phyloP scores from a whole-genome alignment of 2,888 invertebrate species.

The Steromphala cineraria region DNA sequence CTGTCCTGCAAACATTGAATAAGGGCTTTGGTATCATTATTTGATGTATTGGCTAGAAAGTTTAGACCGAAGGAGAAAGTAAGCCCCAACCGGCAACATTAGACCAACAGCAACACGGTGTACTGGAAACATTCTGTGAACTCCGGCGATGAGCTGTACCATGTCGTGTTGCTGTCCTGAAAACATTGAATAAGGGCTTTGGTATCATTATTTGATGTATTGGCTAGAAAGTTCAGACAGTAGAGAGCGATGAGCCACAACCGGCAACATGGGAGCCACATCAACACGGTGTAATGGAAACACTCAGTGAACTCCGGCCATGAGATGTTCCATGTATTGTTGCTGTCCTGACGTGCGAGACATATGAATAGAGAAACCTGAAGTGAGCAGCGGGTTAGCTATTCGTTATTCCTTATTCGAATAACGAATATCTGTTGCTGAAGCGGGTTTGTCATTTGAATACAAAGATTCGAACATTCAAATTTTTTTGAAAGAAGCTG shows the following conservation, averaged over 20 bases:
- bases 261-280: slow-evolving; percentile 91
- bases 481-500: too few species aligned
- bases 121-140: slow-evolving; percentile 93
- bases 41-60: slow-evolving; percentile 33
- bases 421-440: too few species aligned
- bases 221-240: slow-evolving; percentile 50
- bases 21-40: too few species aligned
- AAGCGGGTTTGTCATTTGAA: too few species aligned
- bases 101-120: slow-evolving; percentile 91
- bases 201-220: too few species aligned
- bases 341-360: slow-evolving; percentile 55
- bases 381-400: too few species aligned
- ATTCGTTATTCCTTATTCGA: too few species aligned
- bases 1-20: slow-evolving; percentile 56
- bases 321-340: slow-evolving; percentile 45
- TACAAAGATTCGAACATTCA: too few species aligned
- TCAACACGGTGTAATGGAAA: slow-evolving; percentile 91
- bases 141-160: slow-evolving; percentile 78
- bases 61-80: slow-evolving; percentile 80
- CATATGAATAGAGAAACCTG: too few species aligned
- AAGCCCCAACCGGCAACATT: slow-evolving; percentile 89
- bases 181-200: too few species aligned
- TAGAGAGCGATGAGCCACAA: slow-evolving; percentile 86
- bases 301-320: slow-evolving; percentile 88
- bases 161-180: slow-evolving; percentile 50